Percentiles rank a stretch among this genome's conserved stretches.
Conservation (phyloP, 1,140 invertebrate genomes). For the Amyelois transitella region DNA sequence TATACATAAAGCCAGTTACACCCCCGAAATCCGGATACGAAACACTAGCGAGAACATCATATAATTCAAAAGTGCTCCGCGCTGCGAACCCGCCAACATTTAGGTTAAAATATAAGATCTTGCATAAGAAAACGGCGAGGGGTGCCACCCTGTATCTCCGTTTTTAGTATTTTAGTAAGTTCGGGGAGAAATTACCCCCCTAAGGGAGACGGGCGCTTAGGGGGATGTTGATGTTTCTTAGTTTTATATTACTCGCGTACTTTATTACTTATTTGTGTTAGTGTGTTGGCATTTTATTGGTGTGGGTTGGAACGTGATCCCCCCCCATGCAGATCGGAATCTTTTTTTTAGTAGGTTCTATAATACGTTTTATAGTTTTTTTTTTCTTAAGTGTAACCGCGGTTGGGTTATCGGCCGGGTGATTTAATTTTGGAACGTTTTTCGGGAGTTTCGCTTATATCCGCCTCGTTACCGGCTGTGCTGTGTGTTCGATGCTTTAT, state of each 20-base stretch:
- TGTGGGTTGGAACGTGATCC: slow-evolving; percentile 29
- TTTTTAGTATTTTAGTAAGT: slow-evolving; percentile 74
- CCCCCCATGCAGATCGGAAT: slow-evolving; percentile 9
- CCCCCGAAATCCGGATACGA: neutral
- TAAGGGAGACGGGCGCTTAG: slow-evolving; percentile 18
- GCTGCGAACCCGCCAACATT: slow-evolving; percentile 47
- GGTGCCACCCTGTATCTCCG: slow-evolving; percentile 60
- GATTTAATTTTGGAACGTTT: slow-evolving; percentile 2
- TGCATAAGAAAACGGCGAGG: slow-evolving; percentile 67
- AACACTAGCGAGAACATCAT: slow-evolving; percentile 7
- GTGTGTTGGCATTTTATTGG: slow-evolving; percentile 38
- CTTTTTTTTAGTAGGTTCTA: slow-evolving; percentile 6
- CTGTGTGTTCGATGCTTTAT: neutral
- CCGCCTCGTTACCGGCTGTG: neutral
- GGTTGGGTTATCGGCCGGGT: slow-evolving; percentile 7
- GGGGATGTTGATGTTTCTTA: slow-evolving; percentile 72
- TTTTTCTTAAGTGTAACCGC: slow-evolving; percentile 6
- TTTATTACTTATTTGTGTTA: slow-evolving; percentile 70
- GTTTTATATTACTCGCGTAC: slow-evolving; percentile 71
- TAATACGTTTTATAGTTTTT: slow-evolving; percentile 11
- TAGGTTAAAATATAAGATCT: slow-evolving; percentile 73
- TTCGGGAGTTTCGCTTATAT: neutral
- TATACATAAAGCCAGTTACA: neutral
- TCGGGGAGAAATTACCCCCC: slow-evolving; percentile 62
- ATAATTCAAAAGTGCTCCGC: slow-evolving; percentile 14